Base-by-base conservation (phyloP, 2,888 invertebrate species). In the Bimastos eiseni region DNA sequence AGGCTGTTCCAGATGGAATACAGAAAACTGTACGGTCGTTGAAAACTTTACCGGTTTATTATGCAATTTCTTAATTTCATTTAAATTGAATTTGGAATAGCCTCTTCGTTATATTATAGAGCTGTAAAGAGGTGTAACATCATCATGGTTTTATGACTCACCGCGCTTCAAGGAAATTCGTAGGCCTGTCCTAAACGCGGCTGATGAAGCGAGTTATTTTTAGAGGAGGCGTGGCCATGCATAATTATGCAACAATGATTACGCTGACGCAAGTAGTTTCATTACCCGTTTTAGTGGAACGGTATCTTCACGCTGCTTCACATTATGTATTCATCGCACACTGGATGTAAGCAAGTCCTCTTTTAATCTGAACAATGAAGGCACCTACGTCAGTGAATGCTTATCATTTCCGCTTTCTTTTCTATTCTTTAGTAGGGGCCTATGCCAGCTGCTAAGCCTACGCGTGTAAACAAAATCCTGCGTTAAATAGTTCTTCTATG, bases 251-350 rank as follows among this genome's bases (percentile, higher is more conserved):
- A 70, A 30, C 30, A 30, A 70, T 1, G 70, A 70, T 70, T n/a
- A 30, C 70, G 70, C 70, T 70, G 70, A 70, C 70, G 70, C n/a
- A 70, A 70, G 70, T 70, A 70, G 70, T 70, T 70, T 70, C 70
- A 70, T 70, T 13, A n/a, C n/a, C 49, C 70, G 70, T n/a, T 30
- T 70, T 24, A 70, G 70, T 70, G 70, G 70, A 70, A 70, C 30
- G n/a, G n/a, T 70, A n/a, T 70, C 70, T 70, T 70, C n/a, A n/a
- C n/a, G 49, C 49, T 21, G 8, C 30, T n/a, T 70, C 70, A 8
- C n/a, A n/a, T 49, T 49, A 15, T 70, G 70, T 70, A 1, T 30
- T 15, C 41, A 11, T 6, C 15, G 70, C 70, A n/a, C 11, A 6
- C 30, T n/a, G 17, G 70, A 8, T 41, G 41, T 70, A 70, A 70